Percentiles rank a stretch among this genome's conserved stretches.
These are phyloP conservation scores for Nannoperca obscura DNA, from an alignment of 2,797 vertebrate genomes.

Conservation along the genomic window DNA sequence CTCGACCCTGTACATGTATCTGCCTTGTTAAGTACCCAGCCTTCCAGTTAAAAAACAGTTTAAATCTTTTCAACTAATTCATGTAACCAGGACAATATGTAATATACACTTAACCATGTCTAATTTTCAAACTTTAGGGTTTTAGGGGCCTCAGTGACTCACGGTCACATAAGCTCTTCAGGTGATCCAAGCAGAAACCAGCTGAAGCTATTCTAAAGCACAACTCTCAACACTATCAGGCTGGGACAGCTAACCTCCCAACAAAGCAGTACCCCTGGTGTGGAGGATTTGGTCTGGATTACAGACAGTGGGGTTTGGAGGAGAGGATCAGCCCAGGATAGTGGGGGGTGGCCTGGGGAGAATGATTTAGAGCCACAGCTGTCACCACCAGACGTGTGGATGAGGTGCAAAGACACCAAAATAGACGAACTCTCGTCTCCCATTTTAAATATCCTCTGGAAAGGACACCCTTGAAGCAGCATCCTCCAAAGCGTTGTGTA, in stretches of 20 bases:
- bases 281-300: constrained; percentile 39
- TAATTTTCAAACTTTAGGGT: background rate
- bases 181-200: background rate
- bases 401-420: constrained; percentile 52
- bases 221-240: background rate
- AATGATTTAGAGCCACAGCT: constrained; percentile 70
- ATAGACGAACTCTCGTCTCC: constrained; percentile 53
- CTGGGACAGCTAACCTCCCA: background rate
- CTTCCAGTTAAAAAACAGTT: background rate
- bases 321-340: constrained; percentile 37
- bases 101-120: background rate
- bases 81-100: background rate
- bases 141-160: background rate
- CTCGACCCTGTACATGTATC: background rate
- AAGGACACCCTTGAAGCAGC: constrained; percentile 45
- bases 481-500: constrained; percentile 42
- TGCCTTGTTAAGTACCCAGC: background rate
- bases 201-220: background rate
- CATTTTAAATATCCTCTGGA: constrained; percentile 61
- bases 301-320: constrained; percentile 11
- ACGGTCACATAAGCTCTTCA: background rate
- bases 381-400: constrained; percentile 47
- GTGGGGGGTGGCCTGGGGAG: constrained; percentile 44
- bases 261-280: background rate
- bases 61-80: background rate